Evolutionary conservation across 2,888 invertebrate genomes (phyloP), one percentile per base, ranked within the genome.

Genomic region (Smittia sp.): DNA sequence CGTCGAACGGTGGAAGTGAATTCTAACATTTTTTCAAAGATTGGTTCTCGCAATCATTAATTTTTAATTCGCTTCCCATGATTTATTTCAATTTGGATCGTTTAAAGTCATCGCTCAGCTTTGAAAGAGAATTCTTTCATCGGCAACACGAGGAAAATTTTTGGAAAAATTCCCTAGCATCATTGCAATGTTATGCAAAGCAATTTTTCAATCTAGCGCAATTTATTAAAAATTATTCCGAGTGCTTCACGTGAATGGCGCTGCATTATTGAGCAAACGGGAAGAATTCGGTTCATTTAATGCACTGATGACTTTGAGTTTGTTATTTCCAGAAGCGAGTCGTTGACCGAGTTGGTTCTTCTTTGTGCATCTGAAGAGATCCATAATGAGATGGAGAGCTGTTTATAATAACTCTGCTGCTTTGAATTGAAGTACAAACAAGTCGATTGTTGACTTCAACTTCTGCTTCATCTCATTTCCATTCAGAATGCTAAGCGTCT

Each of bases 241-340:
- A 46, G 22, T 3, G 58, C 58, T 20, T 15, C 58, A 24, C 22
- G 6, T 58, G 58, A 58, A 58, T 46, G n/a, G 46, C 46, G 15
- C 15, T 46, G 24, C 58, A 58, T 20, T 58, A 58, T 58, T 6
- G 18, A 3, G 24, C 15, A 58, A 58, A 58, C n/a, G n/a, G 2
- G n/a, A 46, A 46, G 11, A 46, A 58, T 58, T 58, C 22, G 58
- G 58, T 58, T 58, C 15, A 58, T 58, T 58, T 58, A 58, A 58
- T 58, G 58, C 58, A 58, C 15, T 22, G 24, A 2, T 58, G 58
- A 18, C 6, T 58, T 20, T 24, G 58, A 4, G 4, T 22, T 58
- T 58, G 22, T 58, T 58, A 58, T 58, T 58, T 58, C 22, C 24
- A 24, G 24, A 24, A 18, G 24, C 9, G 13, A 58, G 58, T 24